A percentile compares a stretch with the other conserved stretches of the same genome.
These are phyloP conservation scores for Dryobota labecula DNA, from an alignment of 2,888 invertebrate genomes.

Conservation along the genomic window DNA sequence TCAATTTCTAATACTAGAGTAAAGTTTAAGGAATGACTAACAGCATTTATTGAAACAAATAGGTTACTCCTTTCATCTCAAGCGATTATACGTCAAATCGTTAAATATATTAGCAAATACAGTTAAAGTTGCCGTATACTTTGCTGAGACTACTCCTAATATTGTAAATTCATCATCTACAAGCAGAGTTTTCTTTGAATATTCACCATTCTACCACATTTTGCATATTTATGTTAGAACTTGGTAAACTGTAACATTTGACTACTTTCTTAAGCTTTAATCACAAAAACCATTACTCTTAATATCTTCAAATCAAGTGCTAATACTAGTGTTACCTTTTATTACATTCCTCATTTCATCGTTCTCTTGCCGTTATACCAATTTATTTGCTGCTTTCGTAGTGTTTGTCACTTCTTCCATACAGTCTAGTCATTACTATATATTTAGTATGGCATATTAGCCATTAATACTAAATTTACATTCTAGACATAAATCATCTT, in stretches of 20 bases:
- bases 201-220: background rate
- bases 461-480: background rate
- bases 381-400: background rate
- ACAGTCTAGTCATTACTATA: no score
- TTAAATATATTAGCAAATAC: background rate
- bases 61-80: slow-evolving; percentile 26
- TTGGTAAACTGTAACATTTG: background rate
- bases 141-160: no score
- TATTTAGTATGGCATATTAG: no score
- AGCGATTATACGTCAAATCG: background rate
- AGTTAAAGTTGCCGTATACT: background rate
- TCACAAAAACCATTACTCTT: background rate
- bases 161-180: background rate
- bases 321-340: background rate
- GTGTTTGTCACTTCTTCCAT: no score
- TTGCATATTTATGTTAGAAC: background rate
- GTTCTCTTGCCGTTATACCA: background rate
- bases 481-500: background rate
- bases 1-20: background rate
- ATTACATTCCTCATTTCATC: background rate
- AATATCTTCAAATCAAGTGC: no score
- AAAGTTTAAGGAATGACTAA: background rate
- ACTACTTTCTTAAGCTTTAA: no score
- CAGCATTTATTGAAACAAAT: background rate
- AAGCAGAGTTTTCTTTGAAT: background rate